Evolutionary conservation across 2,797 vertebrate genomes (phyloP).

Genomic region (Enteromius trimaculatus): DNA sequence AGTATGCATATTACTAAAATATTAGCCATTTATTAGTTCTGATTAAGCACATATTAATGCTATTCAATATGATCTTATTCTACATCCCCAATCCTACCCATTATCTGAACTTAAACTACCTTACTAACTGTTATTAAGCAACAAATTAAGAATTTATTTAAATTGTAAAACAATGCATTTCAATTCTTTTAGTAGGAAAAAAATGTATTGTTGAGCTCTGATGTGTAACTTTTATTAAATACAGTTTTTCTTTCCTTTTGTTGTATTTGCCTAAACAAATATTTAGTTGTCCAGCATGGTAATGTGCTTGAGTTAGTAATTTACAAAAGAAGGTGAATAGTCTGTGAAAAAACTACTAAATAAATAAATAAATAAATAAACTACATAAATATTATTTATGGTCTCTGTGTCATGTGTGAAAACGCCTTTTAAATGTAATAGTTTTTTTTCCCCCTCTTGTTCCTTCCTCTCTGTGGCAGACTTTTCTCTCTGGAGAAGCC

Average conservation of each 20-base stretch:
- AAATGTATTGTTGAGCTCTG: neutral
- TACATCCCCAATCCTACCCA: too few relatives aligned
- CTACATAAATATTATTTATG: neutral
- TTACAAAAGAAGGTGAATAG: neutral
- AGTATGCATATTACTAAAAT: too few relatives aligned
- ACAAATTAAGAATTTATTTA: too few relatives aligned
- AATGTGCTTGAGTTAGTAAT: neutral
- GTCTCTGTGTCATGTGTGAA: neutral
- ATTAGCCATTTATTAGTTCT: too few relatives aligned
- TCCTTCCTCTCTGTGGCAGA: constrained; percentile 68
- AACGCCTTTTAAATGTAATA: neutral
- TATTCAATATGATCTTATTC: too few relatives aligned
- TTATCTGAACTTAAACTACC: too few relatives aligned
- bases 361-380: too few relatives aligned
- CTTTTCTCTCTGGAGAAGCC: constrained; percentile 91
- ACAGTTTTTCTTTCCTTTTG: neutral
- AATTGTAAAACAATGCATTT: neutral
- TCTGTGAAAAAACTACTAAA: neutral
- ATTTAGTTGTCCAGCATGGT: neutral
- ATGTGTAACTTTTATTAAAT: neutral
- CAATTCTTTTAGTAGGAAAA: neutral
- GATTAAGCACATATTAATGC: too few relatives aligned
- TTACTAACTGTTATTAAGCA: too few relatives aligned
- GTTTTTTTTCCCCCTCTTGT: constrained; percentile 10
- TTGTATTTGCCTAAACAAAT: neutral